Evolutionary conservation across 2,888 invertebrate genomes (phyloP).

Genomic region (Dorcus parallelipipedus): DNA sequence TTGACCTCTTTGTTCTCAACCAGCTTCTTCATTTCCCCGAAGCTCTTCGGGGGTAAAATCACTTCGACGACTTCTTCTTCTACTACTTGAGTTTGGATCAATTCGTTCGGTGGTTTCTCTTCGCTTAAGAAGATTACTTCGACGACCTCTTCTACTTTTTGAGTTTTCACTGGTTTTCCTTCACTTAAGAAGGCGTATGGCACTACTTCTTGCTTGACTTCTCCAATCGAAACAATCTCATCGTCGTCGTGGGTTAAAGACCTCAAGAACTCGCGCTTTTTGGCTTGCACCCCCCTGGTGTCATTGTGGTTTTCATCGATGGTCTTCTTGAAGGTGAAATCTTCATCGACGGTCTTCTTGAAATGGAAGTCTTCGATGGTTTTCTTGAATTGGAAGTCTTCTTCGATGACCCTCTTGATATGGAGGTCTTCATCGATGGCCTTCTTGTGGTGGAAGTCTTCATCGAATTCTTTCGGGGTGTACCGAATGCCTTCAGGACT

Average conservation of each 20-base stretch:
- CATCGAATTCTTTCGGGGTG: conserved; percentile 20
- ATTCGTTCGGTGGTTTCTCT: background rate
- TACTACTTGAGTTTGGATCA: too few relatives aligned
- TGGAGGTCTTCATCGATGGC: too few relatives aligned
- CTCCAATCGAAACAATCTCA: background rate
- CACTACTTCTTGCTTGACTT: background rate
- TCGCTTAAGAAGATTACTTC: background rate
- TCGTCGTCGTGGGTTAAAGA: conserved; percentile 18
- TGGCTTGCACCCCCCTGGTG: conserved; percentile 2
- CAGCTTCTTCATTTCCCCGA: conserved; percentile 11
- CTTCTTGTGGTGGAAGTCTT: background rate
- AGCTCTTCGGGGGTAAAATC: conserved; percentile 3
- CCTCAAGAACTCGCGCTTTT: conserved; percentile 18
- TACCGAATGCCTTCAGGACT: conserved; percentile 22
- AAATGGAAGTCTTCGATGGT: background rate
- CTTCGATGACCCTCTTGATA: too few relatives aligned
- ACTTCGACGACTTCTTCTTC: background rate
- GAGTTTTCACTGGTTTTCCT: background rate
- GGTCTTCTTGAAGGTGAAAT: too few relatives aligned
- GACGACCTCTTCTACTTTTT: background rate
- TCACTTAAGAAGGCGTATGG: conserved; percentile 1
- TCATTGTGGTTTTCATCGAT: conserved; percentile 23
- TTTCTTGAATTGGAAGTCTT: background rate
- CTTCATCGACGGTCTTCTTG: too few relatives aligned
- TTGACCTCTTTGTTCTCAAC: conserved; percentile 3